Base-by-base conservation (phyloP, 2,888 invertebrate genomes). In the Chrysopilus asiliformis region DNA sequence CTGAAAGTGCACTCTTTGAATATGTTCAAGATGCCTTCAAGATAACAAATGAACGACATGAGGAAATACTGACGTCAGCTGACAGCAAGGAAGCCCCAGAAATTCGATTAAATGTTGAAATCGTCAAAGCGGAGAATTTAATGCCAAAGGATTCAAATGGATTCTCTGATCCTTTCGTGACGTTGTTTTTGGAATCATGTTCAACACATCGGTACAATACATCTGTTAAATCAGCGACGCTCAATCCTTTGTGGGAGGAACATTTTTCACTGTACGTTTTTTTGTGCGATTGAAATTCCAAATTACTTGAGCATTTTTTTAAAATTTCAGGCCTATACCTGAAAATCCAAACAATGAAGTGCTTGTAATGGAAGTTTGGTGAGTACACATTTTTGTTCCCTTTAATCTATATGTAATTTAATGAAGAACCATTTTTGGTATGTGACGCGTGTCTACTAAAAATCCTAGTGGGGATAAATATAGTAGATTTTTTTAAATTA, bases 91-190 rank as follows among this genome's bases (percentile, higher is more conserved):
- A 86, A 67, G 79, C 86, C 2, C 87, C 87, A 0, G 82, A 85
- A 51, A 68, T 87, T 49, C 73, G 83, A 61, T 64, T 89, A 28
- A 86, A 87, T 56, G 79, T 89, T 8, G 85, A 87, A 64, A 74
- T 89, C 4, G 75, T 87, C 35, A 86, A 87, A 64, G 86, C 84
- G 2, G 86, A 85, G 65, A 85, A 86, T 50, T 62, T 89, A 28
- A 70, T 74, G 42, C 77, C 87, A 14, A 87, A 87, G 62, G 89
- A 89, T 59, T 76, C 86, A 0, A 89, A 84, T 55, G 89, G 95
- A n/a, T 72, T 90, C 46, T 93, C 93, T 50, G 97, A 98, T 65
- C 97, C 97, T 1, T 98, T 93, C 60, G 94, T 95, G 39, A 94
- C 94, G 45, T 72, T 97, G 53, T 89, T 79, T 57, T 64, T 89